A percentile compares a stretch with the other conserved stretches of the same genome.
Evolutionary conservation across 2,113 vertebrate genomes (phyloP).

Genomic region (Mobula hypostoma): DNA sequence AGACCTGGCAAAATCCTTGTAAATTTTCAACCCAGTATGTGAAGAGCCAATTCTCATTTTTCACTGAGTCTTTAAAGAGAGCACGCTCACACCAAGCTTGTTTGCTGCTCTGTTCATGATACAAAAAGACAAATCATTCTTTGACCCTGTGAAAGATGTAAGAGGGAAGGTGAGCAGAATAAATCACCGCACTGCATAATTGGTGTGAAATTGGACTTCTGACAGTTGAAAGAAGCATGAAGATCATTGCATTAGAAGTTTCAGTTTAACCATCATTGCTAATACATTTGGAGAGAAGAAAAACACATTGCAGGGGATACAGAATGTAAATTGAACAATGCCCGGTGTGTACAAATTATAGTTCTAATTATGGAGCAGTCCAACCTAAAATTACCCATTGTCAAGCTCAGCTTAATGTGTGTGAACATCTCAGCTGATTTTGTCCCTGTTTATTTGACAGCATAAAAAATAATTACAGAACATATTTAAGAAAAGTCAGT

Average conservation of each 20-base stretch:
- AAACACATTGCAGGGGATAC: not conserved
- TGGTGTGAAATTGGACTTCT: not conserved
- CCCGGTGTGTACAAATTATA: not conserved
- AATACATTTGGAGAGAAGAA: not conserved
- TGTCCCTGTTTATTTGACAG: not conserved
- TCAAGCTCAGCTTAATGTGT: not conserved
- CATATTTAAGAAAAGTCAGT: not conserved
- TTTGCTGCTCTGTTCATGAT: not conserved
- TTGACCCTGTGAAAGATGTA: not conserved
- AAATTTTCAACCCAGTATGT: too few relatives aligned
- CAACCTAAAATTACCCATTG: not conserved
- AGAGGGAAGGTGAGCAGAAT: not conserved
- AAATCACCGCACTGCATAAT: not conserved
- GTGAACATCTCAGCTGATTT: not conserved
- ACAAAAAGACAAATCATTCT: not conserved
- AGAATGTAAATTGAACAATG: not conserved
- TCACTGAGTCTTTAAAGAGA: too few relatives aligned
- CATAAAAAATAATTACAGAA: not conserved
- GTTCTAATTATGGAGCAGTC: not conserved
- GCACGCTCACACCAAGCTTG: not conserved
- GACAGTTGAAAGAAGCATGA: not conserved
- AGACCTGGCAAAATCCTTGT: too few relatives aligned
- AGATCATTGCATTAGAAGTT: not conserved
- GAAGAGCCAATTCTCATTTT: not conserved
- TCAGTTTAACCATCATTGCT: not conserved